A percentile compares a stretch with the other conserved stretches of the same genome.
Evolutionary conservation across 2,113 vertebrate genomes (phyloP).

Genomic region (Ovibos moschatus): DNA sequence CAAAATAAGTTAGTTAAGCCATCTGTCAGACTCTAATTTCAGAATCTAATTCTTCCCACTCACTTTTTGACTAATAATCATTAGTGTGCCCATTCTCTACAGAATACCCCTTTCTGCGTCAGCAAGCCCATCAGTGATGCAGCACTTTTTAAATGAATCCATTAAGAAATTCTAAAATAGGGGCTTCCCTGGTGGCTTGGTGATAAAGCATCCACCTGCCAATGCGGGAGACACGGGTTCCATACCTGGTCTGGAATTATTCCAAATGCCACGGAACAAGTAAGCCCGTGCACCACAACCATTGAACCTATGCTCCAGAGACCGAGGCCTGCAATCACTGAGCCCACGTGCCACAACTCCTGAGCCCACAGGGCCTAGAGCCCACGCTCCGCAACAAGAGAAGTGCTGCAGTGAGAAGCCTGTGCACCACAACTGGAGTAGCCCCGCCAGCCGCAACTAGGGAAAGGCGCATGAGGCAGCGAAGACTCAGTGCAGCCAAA

Average conservation of each 20-base stretch:
- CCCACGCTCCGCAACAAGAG: neutral
- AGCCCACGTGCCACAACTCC: fast-evolving
- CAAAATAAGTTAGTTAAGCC: neutral
- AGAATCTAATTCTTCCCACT: neutral
- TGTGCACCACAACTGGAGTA: neutral
- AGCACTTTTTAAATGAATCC: neutral
- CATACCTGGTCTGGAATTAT: neutral
- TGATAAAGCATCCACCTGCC: neutral
- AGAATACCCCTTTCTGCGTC: neutral
- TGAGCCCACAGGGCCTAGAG: neutral
- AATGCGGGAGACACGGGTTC: neutral
- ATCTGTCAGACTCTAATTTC: neutral
- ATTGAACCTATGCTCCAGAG: neutral
- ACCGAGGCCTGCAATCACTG: neutral
- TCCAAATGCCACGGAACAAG: neutral
- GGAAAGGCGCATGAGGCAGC: neutral
- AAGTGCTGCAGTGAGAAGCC: neutral
- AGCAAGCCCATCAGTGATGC: neutral
- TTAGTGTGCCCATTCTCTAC: neutral
- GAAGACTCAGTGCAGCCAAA: neutral
- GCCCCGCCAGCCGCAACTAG: fast-evolving
- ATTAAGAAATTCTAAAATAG: neutral
- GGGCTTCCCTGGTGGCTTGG: neutral
- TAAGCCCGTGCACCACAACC: neutral
- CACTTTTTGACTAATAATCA: neutral